Conservation (phyloP, 2,797 vertebrate genomes). For the Chaetophractus vellerosus region DNA sequence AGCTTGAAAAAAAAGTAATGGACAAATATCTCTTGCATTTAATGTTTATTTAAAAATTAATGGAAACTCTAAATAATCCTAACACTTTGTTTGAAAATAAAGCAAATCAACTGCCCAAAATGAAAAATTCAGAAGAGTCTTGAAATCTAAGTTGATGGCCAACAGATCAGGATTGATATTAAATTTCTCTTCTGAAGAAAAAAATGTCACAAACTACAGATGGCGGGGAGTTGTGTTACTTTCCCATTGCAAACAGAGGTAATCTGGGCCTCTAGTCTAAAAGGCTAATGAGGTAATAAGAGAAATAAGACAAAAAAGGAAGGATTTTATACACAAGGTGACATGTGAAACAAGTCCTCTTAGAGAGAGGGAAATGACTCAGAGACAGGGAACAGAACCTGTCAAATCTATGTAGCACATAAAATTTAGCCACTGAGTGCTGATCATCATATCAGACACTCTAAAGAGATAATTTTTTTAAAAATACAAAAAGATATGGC, state of each 20-base stretch:
- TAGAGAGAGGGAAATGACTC: background rate
- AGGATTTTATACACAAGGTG: background rate
- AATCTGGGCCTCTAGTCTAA: background rate
- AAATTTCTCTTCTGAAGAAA: background rate
- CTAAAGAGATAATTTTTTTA: background rate
- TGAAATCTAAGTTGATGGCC: background rate
- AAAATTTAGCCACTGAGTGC: background rate
- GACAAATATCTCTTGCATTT: background rate
- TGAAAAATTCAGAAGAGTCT: background rate
- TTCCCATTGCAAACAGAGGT: background rate
- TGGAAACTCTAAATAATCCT: background rate
- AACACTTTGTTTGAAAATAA: background rate
- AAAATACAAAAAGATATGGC: background rate
- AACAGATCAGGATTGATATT: background rate
- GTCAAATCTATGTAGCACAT: background rate
- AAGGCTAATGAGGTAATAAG: background rate
- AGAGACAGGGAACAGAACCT: background rate
- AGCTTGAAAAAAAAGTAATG: background rate
- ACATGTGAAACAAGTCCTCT: background rate
- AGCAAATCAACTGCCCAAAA: background rate
- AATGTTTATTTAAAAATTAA: conserved; percentile 6
- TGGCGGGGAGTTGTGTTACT: background rate
- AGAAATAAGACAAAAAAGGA: background rate
- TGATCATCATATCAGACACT: background rate
- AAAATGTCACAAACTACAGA: background rate